phyloP scores from a whole-genome alignment of 1,140 invertebrate species.

The Prorops nasuta region DNA sequence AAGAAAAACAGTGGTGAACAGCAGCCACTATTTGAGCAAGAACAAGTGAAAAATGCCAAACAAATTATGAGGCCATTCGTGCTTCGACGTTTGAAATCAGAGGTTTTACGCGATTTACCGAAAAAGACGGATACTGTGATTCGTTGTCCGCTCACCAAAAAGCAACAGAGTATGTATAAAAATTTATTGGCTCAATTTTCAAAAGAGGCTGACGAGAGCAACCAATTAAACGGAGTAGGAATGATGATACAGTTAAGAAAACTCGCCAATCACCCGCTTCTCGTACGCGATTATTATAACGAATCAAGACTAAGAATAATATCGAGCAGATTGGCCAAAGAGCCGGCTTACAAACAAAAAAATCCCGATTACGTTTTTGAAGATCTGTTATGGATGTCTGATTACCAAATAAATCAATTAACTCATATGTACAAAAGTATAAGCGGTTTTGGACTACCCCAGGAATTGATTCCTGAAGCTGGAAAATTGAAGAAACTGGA shows the following conservation, averaged over 20 bases:
- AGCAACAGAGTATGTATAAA: slow-evolving; percentile 75
- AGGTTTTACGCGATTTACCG: slow-evolving; percentile 82
- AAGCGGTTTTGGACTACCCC: slow-evolving; percentile 61
- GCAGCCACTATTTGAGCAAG: slow-evolving; percentile 79
- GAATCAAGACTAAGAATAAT: slow-evolving; percentile 66
- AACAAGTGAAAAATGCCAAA: slow-evolving; percentile 89
- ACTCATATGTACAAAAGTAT: slow-evolving; percentile 63
- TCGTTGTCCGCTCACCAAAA: slow-evolving; percentile 64
- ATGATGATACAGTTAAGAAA: slow-evolving; percentile 90
- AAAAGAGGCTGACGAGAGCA: slow-evolving; percentile 61
- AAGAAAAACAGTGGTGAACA: slow-evolving; percentile 58
- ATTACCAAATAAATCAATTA: slow-evolving; percentile 87
- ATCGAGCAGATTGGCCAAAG: slow-evolving; percentile 69
- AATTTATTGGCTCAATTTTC: slow-evolving; percentile 73
- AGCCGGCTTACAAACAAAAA: slow-evolving; percentile 75
- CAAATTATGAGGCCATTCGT: slow-evolving; percentile 96
- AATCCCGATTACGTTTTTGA: slow-evolving; percentile 82
- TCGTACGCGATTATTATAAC: slow-evolving; percentile 78
- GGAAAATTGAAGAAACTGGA: slow-evolving; percentile 87
- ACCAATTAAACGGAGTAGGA: slow-evolving; percentile 66
- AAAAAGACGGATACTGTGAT: slow-evolving; percentile 73
- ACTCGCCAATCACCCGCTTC: slow-evolving; percentile 84
- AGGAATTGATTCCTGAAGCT: slow-evolving; percentile 70
- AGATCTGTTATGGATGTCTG: slow-evolving; percentile 83
- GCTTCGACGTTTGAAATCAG: slow-evolving; percentile 81